These are phyloP conservation scores for Microplitis manilae DNA, from an alignment of 2,888 invertebrate species.

Conservation along the genomic window DNA sequence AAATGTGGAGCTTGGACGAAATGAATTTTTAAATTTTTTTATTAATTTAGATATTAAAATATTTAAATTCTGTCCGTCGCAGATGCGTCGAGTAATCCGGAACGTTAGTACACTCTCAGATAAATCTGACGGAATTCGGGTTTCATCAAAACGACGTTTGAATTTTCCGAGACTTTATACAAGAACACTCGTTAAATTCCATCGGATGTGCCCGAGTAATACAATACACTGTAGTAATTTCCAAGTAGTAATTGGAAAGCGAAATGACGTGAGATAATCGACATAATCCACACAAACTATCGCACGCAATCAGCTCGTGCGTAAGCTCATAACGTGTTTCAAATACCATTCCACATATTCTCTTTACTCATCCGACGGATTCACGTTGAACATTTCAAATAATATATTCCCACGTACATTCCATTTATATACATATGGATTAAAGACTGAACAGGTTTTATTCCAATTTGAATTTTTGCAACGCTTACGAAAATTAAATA, in stretches of 20 bases:
- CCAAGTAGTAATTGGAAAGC: conserved; percentile 47
- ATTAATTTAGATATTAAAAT: background rate
- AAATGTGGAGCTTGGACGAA: background rate
- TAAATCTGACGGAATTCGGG: background rate
- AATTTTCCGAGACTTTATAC: conserved; percentile 32
- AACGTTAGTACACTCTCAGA: background rate
- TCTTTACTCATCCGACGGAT: background rate
- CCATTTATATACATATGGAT: background rate
- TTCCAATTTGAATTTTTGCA: too few relatives aligned
- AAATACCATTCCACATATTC: background rate
- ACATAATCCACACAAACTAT: conserved; percentile 48
- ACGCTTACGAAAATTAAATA: too few relatives aligned
- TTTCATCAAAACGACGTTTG: conserved; percentile 21
- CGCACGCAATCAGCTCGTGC: conserved; percentile 34
- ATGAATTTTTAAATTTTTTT: background rate
- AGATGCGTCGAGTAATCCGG: background rate
- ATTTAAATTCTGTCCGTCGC: background rate
- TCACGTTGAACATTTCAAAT: background rate
- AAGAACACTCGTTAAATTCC: background rate
- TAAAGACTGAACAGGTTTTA: too few relatives aligned
- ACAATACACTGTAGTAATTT: conserved; percentile 1
- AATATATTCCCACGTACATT: background rate
- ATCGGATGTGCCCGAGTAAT: conserved; percentile 5
- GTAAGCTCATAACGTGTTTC: conserved; percentile 12
- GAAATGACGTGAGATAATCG: conserved; percentile 47